Conservation (phyloP, 2,797 vertebrate genomes). For the Cottoperca gobio region DNA sequence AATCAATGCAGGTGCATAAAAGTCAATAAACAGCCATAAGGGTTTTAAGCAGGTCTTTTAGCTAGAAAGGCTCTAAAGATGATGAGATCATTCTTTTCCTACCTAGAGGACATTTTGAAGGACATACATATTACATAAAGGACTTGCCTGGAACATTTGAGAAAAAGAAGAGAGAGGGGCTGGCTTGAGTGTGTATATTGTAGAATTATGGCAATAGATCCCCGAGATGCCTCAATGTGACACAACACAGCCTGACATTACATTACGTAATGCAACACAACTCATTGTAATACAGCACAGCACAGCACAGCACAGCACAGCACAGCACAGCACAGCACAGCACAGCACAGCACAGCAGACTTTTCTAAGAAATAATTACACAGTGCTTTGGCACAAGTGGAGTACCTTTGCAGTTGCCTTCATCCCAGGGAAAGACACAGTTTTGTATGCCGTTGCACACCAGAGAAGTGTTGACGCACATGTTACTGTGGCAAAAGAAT, state of each 20-base stretch:
- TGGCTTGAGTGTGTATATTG: not conserved
- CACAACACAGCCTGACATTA: constrained; percentile 2
- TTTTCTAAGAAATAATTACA: constrained; percentile 4
- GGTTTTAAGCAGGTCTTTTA: constrained; percentile 25
- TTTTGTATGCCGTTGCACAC: constrained; percentile 98
- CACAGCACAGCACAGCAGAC: not conserved
- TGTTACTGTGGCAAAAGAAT: constrained; percentile 97
- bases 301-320: too few species aligned
- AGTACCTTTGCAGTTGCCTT: constrained; percentile 95
- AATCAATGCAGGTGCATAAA: constrained; percentile 15
- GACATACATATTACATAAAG: not conserved
- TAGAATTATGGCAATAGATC: constrained; percentile 1
- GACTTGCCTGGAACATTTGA: not conserved
- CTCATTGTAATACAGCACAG: constrained; percentile 7
- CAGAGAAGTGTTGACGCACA: constrained; percentile 96
- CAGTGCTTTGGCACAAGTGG: constrained; percentile 9
- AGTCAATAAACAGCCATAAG: constrained; percentile 28
- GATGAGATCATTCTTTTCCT: constrained; percentile 28
- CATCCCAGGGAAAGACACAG: constrained; percentile 97
- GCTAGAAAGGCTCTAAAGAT: constrained; percentile 26
- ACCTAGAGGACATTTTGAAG: constrained; percentile 15
- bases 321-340: too few species aligned
- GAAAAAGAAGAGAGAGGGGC: not conserved
- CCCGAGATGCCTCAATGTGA: constrained; percentile 38
- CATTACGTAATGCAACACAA: constrained; percentile 11